Percentiles rank a stretch among this genome's conserved stretches.
phyloP scores from a whole-genome alignment of 2,113 vertebrate genomes.

The Ellobius talpinus region DNA sequence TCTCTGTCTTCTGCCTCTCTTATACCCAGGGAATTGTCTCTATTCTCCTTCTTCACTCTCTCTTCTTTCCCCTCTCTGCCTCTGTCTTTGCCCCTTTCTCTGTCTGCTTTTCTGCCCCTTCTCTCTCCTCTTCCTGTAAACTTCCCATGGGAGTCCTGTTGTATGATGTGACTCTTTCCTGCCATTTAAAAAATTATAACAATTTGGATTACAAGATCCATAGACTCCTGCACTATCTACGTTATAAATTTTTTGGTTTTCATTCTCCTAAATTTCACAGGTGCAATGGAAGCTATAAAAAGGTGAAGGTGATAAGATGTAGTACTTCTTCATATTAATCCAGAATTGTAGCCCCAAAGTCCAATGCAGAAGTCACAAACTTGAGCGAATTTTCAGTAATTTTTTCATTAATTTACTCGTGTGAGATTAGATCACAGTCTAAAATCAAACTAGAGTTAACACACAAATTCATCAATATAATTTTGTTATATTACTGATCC shows the following conservation, averaged over 20 bases:
- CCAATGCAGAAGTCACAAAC: neutral
- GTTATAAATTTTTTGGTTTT: neutral
- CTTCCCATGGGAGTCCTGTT: too few species aligned
- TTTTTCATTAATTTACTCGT: neutral
- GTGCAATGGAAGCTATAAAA: neutral
- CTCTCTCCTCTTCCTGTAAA: too few species aligned
- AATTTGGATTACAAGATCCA: neutral
- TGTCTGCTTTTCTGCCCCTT: too few species aligned
- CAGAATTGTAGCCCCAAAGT: neutral
- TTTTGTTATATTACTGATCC: neutral
- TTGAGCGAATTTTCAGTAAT: neutral
- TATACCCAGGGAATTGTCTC: too few species aligned
- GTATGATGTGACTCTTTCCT: too few species aligned
- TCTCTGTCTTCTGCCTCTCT: too few species aligned
- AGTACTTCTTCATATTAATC: neutral
- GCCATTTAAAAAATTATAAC: too few species aligned
- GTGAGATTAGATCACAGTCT: neutral
- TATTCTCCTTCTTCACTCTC: too few species aligned
- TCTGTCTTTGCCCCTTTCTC: too few species aligned
- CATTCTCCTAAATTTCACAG: neutral
- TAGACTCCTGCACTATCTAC: neutral
- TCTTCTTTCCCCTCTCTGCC: too few species aligned
- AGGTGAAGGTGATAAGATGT: neutral
- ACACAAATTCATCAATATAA: neutral
- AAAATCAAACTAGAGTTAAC: neutral